Evolutionary conservation across 2,113 vertebrate genomes (phyloP).

Genomic region (Chitala chitala): DNA sequence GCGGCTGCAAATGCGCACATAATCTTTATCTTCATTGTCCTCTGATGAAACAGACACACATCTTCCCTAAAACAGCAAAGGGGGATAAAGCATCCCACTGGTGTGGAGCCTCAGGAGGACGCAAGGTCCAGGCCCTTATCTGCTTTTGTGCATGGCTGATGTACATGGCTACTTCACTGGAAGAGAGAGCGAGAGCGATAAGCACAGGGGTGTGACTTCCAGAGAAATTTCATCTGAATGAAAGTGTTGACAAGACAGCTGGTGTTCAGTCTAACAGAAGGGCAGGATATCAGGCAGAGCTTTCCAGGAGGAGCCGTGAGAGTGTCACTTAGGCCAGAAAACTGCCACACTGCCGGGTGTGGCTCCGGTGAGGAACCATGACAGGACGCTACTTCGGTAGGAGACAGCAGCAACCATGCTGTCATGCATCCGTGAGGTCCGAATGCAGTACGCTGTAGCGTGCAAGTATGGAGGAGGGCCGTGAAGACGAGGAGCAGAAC

Average conservation of each 20-base stretch:
- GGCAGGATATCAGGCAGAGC: background rate
- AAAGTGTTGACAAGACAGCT: slow-evolving; percentile 26
- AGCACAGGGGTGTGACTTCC: slow-evolving; percentile 33
- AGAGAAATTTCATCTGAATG: slow-evolving; percentile 33
- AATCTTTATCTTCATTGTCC: no score
- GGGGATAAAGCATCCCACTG: background rate
- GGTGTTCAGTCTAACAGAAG: background rate
- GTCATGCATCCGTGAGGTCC: no score
- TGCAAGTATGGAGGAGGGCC: no score
- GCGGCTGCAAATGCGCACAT: no score
- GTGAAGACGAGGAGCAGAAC: no score
- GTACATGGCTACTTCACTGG: background rate
- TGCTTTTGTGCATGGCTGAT: background rate
- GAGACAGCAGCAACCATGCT: no score
- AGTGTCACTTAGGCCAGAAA: background rate
- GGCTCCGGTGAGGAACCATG: no score
- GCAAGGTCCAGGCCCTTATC: background rate
- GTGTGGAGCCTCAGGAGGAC: no score
- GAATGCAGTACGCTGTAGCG: no score
- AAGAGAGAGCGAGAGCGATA: slow-evolving; percentile 25
- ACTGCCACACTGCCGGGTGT: no score
- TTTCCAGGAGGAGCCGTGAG: background rate
- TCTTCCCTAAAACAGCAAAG: background rate
- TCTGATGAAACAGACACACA: no score
- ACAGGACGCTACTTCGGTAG: no score